Conservation (phyloP, 2,113 vertebrate genomes). For the Acanthochromis polyacanthus region DNA sequence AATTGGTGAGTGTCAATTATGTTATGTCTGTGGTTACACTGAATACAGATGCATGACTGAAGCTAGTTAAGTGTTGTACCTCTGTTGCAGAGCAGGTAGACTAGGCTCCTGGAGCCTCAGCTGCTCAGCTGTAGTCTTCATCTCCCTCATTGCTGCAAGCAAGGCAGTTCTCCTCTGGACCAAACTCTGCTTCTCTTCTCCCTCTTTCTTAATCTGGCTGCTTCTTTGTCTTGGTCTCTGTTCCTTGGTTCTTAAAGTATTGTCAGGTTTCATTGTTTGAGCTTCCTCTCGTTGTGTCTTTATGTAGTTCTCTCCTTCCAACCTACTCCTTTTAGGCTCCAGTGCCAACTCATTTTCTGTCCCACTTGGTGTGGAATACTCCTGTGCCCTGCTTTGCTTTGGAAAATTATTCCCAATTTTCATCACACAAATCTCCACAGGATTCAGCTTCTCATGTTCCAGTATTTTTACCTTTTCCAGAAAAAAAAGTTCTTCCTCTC, state of each 20-base stretch:
- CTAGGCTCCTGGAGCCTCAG: conserved; percentile 88
- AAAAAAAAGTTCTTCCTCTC: neutral
- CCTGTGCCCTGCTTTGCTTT: neutral
- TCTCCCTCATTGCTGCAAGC: conserved; percentile 83
- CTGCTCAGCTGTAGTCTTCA: conserved; percentile 79
- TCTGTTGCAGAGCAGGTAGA: conserved; percentile 90
- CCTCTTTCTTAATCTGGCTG: conserved; percentile 23
- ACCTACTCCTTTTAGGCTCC: conserved; percentile 17
- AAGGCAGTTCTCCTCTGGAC: conserved; percentile 79
- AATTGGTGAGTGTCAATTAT: too few species aligned
- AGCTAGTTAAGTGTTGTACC: conserved; percentile 77
- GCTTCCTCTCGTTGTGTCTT: neutral
- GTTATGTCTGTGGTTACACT: neutral
- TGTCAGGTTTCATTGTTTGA: conserved; percentile 6
- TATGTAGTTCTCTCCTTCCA: neutral
- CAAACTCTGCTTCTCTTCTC: conserved; percentile 61
- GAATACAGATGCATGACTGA: neutral
- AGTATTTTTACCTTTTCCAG: neutral
- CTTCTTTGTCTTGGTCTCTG: conserved; percentile 34
- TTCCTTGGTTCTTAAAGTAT: neutral
- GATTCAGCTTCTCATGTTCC: neutral
- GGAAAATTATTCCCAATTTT: conserved; percentile 1
- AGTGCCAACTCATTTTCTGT: conserved; percentile 19
- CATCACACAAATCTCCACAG: neutral
- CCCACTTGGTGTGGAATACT: neutral